phyloP scores from a whole-genome alignment of 2,113 vertebrate species.

The Protobothrops mucrosquamatus region DNA sequence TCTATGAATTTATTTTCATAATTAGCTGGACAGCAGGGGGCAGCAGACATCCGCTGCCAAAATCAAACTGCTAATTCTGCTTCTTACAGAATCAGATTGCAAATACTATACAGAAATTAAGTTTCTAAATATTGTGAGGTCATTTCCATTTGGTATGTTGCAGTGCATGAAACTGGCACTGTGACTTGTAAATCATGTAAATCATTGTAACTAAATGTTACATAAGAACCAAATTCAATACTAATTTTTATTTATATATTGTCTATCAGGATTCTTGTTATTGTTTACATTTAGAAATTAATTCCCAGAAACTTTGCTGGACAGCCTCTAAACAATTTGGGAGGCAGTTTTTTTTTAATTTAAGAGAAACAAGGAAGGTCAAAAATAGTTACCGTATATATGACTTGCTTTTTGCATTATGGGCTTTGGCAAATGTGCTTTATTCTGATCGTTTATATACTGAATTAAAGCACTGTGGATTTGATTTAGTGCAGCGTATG shows the following conservation, averaged over 20 bases:
- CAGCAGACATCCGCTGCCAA: background rate
- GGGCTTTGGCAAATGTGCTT: background rate
- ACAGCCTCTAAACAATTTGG: background rate
- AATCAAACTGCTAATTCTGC: background rate
- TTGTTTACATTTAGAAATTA: background rate
- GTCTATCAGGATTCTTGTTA: background rate
- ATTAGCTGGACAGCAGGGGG: constrained; percentile 20
- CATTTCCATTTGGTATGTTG: background rate
- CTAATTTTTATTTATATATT: background rate
- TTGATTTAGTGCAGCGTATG: background rate
- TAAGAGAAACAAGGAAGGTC: background rate
- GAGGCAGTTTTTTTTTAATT: background rate
- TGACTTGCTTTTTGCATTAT: background rate
- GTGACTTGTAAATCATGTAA: background rate
- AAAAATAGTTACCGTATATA: background rate
- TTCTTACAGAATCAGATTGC: background rate
- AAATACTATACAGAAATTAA: background rate
- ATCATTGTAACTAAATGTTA: background rate
- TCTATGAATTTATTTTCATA: background rate
- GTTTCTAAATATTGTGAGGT: background rate
- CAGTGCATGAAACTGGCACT: background rate
- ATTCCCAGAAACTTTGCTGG: background rate
- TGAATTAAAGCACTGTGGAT: background rate
- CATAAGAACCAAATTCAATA: background rate
- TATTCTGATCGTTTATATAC: background rate